Evolutionary conservation across 2,888 invertebrate species (phyloP).

Genomic region (Gortyna flavago): DNA sequence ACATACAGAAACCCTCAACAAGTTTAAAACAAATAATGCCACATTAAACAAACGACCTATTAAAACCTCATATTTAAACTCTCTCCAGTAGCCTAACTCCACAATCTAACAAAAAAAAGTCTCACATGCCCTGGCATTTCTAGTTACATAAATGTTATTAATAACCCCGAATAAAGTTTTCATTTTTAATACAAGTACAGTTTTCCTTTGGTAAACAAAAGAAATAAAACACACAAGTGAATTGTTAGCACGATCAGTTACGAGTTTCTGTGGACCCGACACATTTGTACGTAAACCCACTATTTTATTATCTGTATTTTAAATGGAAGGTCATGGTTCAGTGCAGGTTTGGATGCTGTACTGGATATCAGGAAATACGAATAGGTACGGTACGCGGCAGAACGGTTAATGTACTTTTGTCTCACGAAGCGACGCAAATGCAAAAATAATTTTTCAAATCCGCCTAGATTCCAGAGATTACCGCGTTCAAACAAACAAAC

Average conservation of each 20-base stretch:
- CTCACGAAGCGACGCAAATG: not conserved
- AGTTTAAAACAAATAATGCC: conserved; percentile 19
- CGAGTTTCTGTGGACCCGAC: not conserved
- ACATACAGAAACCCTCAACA: not conserved
- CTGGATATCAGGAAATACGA: not conserved
- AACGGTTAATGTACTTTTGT: not conserved
- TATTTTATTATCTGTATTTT: conserved; percentile 30
- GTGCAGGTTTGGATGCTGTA: not conserved
- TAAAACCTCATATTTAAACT: not conserved
- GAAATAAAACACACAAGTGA: conserved; percentile 15
- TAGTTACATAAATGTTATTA: conserved; percentile 26
- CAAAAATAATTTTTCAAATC: no score
- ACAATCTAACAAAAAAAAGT: not conserved
- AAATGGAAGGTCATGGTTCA: conserved; percentile 19
- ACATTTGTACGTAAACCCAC: conserved; percentile 7
- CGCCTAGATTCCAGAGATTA: no score
- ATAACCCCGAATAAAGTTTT: conserved; percentile 29
- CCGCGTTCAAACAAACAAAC: no score
- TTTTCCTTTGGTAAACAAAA: conserved; percentile 20
- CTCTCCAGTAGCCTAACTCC: not conserved
- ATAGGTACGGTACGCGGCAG: no score
- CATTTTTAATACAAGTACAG: conserved; percentile 27
- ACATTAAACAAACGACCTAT: conserved; percentile 14
- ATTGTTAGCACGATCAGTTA: conserved; percentile 25
- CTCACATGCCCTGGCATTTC: not conserved